A percentile compares a stretch with the other conserved stretches of the same genome.
phyloP scores from a whole-genome alignment of 1,140 invertebrate species.

The Drosophila triauraria region DNA sequence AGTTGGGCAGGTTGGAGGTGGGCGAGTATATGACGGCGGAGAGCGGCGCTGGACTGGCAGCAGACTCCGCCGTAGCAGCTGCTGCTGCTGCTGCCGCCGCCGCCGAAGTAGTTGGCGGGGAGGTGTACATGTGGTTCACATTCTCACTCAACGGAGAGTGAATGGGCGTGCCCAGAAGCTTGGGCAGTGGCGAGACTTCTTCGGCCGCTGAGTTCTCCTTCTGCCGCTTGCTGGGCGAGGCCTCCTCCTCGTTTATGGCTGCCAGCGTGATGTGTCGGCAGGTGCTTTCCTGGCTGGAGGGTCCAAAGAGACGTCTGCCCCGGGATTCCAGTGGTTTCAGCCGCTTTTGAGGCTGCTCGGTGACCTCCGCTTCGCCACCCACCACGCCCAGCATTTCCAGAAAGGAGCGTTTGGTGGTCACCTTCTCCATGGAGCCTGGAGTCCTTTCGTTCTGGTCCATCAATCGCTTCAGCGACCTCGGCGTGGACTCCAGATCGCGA shows the following conservation, averaged over 20 bases:
- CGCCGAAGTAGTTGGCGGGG: conserved; percentile 66
- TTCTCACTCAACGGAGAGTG: conserved; percentile 71
- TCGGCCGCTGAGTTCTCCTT: conserved; percentile 66
- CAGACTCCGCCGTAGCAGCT: not conserved
- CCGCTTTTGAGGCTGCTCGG: conserved; percentile 77
- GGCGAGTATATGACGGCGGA: conserved; percentile 86
- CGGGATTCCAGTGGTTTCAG: conserved; percentile 81
- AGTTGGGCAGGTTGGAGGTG: conserved; percentile 91
- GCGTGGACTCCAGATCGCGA: conserved; percentile 85
- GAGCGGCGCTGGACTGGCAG: conserved; percentile 8
- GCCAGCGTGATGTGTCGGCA: conserved; percentile 43
- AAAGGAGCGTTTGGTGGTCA: conserved; percentile 69
- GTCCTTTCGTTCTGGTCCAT: conserved; percentile 83
- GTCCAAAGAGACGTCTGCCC: conserved; percentile 69
- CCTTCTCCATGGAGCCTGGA: conserved; percentile 73
- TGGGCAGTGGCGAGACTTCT: conserved; percentile 43
- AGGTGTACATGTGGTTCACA: conserved; percentile 65
- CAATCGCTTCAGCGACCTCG: conserved; percentile 85
- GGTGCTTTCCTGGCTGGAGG: conserved; percentile 32
- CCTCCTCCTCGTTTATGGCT: conserved; percentile 58
- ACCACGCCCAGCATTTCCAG: conserved; percentile 72
- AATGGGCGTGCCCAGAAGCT: conserved; percentile 30
- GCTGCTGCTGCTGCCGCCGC: conserved; percentile 36
- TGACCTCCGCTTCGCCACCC: conserved; percentile 13
- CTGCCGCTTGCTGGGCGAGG: conserved; percentile 40